phyloP scores from a whole-genome alignment of 2,888 invertebrate genomes.

The Xestia xanthographa region DNA sequence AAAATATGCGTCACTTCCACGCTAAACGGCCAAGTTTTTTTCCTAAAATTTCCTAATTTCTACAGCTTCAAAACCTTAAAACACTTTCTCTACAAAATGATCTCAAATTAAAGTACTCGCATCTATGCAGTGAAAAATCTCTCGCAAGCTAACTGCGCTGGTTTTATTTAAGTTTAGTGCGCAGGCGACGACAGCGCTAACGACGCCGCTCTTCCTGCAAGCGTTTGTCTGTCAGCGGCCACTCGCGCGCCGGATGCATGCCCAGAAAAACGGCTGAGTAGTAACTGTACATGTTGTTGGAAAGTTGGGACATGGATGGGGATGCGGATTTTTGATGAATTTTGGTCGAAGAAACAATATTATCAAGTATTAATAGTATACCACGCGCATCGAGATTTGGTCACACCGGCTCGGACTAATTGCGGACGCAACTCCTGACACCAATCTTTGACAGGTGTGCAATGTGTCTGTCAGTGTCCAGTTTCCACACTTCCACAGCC shows the following conservation, averaged over 20 bases:
- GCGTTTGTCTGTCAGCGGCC: constrained; percentile 85
- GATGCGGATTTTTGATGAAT: neutral
- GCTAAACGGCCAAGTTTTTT: neutral
- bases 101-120: constrained; percentile 50
- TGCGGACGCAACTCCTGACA: neutral
- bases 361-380: neutral
- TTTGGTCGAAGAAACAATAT: neutral
- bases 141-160: constrained; percentile 64
- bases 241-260: constrained; percentile 85
- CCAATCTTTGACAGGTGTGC: neutral
- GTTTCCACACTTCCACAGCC: too few species aligned
- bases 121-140: constrained; percentile 73
- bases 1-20: neutral
- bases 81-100: constrained; percentile 42
- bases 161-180: constrained; percentile 79
- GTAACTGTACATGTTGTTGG: constrained; percentile 59
- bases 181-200: constrained; percentile 86
- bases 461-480: neutral
- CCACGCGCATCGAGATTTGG: neutral
- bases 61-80: neutral
- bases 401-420: neutral
- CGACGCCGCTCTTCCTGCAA: constrained; percentile 87
- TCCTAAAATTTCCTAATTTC: neutral
- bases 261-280: constrained; percentile 72
- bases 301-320: constrained; percentile 44